Evolutionary conservation across 2,113 vertebrate genomes (phyloP), one percentile per base, ranked within the genome.

Genomic region (Arenaria interpres): DNA sequence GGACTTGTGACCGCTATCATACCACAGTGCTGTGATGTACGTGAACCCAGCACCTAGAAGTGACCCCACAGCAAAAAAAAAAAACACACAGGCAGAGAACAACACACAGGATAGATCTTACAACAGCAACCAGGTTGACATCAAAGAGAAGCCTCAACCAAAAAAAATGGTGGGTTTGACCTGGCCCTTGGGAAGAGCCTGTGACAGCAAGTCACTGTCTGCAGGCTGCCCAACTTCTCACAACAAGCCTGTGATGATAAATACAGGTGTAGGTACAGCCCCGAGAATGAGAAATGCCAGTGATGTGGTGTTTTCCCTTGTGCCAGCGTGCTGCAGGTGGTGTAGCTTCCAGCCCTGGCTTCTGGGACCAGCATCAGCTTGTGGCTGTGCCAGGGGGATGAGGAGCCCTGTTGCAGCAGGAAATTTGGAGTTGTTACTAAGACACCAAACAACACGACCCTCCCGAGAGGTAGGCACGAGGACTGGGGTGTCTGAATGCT

Each of bases 321-420:
- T 48, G 84, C 54, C 54, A 45, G 32, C 1, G 28, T 54, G 28
- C 32, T 50, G 37, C 56, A 82, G 57, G 62, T 17, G 21, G 43
- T 48, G n/a, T 23, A 84, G 51, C 25, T 93, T 41, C 59, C 48
- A 72, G 74, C 43, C 33, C 37, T 7, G 2, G 59, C 21, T 83
- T 66, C 59, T 69, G 35, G 57, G 37, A 76, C 21, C 41, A 45
- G 50, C n/a, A 77, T 60, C 53, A 73, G 57, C 35, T 75, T 0
- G 0, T 0, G 0, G 45, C 62, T 54, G 24, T 45, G 78, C 9
- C 19, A 22, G 24, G 20, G 50, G 12, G 12, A 48, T 32, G 50
- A 68, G 39, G 9, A 85, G 32, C 43, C 25, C 46, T 41, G 7
- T 14, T 56, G 60, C 21, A 85, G 81, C 39, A 82, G 62, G 17